Percentiles rank a stretch among this genome's conserved stretches.
phyloP scores from a whole-genome alignment of 2,888 invertebrate species.

The Tinea pellionella region DNA sequence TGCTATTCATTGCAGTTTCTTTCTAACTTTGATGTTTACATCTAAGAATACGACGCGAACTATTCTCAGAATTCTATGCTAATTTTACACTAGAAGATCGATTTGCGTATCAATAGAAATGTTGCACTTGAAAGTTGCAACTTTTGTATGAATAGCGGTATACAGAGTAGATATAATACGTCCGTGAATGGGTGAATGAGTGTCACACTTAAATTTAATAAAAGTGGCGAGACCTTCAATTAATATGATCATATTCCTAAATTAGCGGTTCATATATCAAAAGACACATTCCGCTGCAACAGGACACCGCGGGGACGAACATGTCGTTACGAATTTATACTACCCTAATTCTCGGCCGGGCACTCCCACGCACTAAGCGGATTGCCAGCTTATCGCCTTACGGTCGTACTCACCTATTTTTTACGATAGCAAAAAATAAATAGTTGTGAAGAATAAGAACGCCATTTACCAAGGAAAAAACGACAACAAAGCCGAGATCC shows the following conservation, averaged over 20 bases:
- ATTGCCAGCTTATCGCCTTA: conserved; percentile 62
- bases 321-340: conserved; percentile 54
- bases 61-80: conserved; percentile 1
- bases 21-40: background rate
- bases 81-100: background rate
- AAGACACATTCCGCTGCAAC: conserved; percentile 17
- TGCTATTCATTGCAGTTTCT: background rate
- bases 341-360: conserved; percentile 46
- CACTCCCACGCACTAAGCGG: conserved; percentile 57
- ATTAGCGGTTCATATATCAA: conserved; percentile 14
- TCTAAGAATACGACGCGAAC: background rate
- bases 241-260: conserved; percentile 14
- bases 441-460: conserved; percentile 42
- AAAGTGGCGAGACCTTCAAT: background rate
- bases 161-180: background rate
- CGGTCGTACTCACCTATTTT: conserved; percentile 51
- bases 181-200: background rate
- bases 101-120: background rate
- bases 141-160: background rate
- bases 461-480: conserved; percentile 40
- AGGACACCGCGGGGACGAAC: conserved; percentile 20
- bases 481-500: conserved; percentile 55
- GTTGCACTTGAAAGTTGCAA: background rate
- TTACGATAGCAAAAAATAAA: conserved; percentile 53
- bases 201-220: background rate